Conservation (phyloP, 2,113 vertebrate genomes). For the Numida meleagris region DNA sequence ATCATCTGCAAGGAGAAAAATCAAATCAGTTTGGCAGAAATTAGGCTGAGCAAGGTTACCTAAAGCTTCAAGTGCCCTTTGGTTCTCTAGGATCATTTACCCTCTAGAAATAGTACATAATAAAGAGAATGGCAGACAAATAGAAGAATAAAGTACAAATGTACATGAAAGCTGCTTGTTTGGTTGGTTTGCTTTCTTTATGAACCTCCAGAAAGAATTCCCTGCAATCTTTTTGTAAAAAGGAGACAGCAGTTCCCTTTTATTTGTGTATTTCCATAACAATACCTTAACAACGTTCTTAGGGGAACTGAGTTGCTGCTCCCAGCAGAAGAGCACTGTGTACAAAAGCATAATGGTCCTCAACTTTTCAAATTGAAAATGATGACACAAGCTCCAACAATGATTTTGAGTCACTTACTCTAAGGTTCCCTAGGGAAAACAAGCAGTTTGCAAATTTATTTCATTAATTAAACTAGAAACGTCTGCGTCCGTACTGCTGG, state of each 20-base stretch:
- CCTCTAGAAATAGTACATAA: too few relatives aligned
- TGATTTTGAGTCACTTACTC: background rate
- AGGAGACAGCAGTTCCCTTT: background rate
- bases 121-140: too few relatives aligned
- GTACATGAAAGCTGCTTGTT: background rate
- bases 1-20: background rate
- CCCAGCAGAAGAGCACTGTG: background rate
- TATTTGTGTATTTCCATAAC: background rate
- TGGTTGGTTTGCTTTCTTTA: background rate
- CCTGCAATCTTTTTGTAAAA: background rate
- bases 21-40: background rate
- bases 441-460: background rate
- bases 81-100: background rate
- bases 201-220: background rate
- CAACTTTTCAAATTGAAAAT: background rate
- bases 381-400: background rate
- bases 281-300: background rate
- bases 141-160: fast-evolving
- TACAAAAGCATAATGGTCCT: background rate
- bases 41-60: background rate
- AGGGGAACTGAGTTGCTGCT: background rate
- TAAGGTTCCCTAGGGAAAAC: background rate
- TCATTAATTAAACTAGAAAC: slow-evolving; percentile 1
- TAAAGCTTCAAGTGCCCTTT: background rate
- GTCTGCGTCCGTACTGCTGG: background rate